These are phyloP conservation scores for Boloria euphrosyne DNA, from an alignment of 2,888 invertebrate genomes.

Conservation along the genomic window DNA sequence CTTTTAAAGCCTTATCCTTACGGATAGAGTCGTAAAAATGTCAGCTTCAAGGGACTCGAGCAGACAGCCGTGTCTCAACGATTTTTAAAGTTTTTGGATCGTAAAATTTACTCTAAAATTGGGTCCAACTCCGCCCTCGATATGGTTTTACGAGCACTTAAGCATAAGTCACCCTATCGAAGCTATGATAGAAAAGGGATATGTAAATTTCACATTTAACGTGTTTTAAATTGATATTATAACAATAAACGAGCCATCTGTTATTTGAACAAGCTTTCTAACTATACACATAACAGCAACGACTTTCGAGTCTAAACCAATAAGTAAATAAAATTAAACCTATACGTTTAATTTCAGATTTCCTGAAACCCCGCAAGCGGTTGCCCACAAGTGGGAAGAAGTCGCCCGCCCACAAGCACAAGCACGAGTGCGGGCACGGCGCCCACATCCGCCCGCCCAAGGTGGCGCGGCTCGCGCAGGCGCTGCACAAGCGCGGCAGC, in stretches of 20 bases:
- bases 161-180: slow-evolving; percentile 26
- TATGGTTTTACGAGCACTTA: slow-evolving; percentile 56
- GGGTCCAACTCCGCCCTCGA: slow-evolving; percentile 51
- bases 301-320: no score
- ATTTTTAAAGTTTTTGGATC: slow-evolving; percentile 61
- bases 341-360: slow-evolving; percentile 80
- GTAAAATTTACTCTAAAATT: slow-evolving; percentile 60
- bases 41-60: slow-evolving; percentile 52
- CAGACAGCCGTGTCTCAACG: slow-evolving; percentile 60
- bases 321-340: no score
- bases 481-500: slow-evolving; percentile 73
- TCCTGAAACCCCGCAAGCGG: slow-evolving; percentile 85
- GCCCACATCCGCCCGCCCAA: slow-evolving; percentile 77
- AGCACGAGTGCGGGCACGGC: slow-evolving; percentile 73
- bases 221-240: slow-evolving; percentile 34
- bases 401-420: slow-evolving; percentile 71
- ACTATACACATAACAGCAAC: neutral
- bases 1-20: slow-evolving; percentile 58
- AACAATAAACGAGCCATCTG: neutral
- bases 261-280: neutral
- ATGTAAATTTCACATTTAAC: slow-evolving; percentile 27
- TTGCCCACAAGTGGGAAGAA: slow-evolving; percentile 76
- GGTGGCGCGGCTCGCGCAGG: slow-evolving; percentile 69
- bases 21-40: slow-evolving; percentile 73
- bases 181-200: slow-evolving; percentile 13